Evolutionary conservation across 2,888 invertebrate genomes (phyloP).

Genomic region (Papilio protenor): DNA sequence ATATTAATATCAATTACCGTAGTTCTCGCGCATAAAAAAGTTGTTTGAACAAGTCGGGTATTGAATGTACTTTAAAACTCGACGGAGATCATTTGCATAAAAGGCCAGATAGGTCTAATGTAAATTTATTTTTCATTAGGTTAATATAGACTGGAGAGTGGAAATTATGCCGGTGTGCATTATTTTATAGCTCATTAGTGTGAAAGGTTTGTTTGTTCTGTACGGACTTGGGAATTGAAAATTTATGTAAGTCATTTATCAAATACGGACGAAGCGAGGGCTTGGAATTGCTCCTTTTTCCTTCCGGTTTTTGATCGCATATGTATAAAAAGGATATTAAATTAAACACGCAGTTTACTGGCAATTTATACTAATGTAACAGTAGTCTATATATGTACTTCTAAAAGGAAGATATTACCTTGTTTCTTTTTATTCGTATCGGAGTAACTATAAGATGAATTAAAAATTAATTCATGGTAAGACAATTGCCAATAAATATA

Average conservation of each 20-base stretch:
- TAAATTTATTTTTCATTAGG: conserved; percentile 30
- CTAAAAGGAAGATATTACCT: not conserved
- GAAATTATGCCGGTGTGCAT: conserved; percentile 20
- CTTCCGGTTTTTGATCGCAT: not conserved
- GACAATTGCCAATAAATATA: no score
- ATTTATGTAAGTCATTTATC: conserved; percentile 1
- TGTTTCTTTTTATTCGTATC: not conserved
- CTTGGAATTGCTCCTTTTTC: not conserved
- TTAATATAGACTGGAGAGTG: conserved; percentile 14
- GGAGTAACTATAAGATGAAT: no score
- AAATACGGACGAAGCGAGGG: not conserved
- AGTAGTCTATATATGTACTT: not conserved
- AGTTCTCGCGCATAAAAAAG: conserved; percentile 2
- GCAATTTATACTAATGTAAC: not conserved
- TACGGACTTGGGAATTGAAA: not conserved
- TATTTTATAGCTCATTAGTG: conserved; percentile 21
- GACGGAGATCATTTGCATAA: conserved; percentile 22
- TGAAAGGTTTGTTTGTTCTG: conserved; percentile 23
- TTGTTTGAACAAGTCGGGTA: conserved; percentile 14
- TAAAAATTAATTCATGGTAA: no score
- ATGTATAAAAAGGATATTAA: not conserved
- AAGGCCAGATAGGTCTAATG: conserved; percentile 21
- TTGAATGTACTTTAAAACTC: conserved; percentile 21
- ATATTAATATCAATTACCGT: not conserved
- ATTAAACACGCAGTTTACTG: not conserved